Conservation (phyloP, 2,888 invertebrate genomes). For the Galeopsomyia nigrocyanea region DNA sequence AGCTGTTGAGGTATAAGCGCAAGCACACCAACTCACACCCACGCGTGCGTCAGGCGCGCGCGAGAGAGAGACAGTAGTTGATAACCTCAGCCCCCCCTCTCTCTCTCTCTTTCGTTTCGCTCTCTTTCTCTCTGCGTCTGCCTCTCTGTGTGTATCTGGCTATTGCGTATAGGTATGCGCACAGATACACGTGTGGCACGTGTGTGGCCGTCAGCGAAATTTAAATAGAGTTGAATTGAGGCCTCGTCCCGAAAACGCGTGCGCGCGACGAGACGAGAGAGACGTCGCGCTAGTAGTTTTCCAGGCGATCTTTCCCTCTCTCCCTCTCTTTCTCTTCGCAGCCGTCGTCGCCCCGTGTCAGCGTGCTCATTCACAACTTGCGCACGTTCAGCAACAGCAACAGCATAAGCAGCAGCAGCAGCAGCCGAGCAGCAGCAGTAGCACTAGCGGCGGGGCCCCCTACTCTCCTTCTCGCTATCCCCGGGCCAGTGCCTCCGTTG, state of each 20-base stretch:
- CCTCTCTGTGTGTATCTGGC: constrained; percentile 1
- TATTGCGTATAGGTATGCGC: not conserved
- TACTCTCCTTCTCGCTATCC: no score
- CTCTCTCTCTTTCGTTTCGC: no score
- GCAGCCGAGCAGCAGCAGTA: not conserved
- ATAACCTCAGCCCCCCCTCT: not conserved
- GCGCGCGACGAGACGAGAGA: constrained; percentile 3
- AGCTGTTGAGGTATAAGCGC: no score
- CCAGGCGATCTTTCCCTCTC: constrained; percentile 26
- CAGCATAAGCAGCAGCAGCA: constrained; percentile 11
- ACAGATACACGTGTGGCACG: not conserved
- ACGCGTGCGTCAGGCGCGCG: not conserved
- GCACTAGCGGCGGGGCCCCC: not conserved
- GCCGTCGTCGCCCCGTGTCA: constrained; percentile 2
- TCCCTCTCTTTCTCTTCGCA: no score
- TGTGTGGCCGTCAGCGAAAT: not conserved
- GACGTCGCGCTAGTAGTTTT: constrained; percentile 39
- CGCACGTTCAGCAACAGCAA: constrained; percentile 22
- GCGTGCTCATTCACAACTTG: constrained; percentile 41
- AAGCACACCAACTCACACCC: no score
- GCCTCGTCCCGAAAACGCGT: constrained; percentile 14
- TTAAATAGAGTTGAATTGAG: not conserved
- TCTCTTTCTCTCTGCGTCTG: not conserved
- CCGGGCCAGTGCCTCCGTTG: no score
- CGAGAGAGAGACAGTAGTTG: not conserved